phyloP scores from a whole-genome alignment of 2,113 vertebrate genomes.

The Anseranas semipalmata region DNA sequence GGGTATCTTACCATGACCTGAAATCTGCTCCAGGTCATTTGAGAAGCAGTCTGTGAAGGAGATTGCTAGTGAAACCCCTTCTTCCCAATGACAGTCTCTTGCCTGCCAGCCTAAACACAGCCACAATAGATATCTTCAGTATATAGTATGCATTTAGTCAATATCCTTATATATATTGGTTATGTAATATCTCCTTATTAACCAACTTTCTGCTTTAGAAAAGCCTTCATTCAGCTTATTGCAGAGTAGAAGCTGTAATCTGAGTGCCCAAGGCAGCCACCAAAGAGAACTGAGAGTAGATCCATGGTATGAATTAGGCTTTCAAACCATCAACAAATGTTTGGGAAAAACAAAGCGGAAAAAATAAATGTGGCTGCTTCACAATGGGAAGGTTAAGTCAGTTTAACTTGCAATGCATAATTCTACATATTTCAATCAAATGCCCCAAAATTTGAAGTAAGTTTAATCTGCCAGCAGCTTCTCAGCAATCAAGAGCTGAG shows the following conservation, averaged over 20 bases:
- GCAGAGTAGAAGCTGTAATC: not conserved
- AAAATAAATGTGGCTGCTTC: not conserved
- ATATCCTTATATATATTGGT: not conserved
- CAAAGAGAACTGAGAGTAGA: not conserved
- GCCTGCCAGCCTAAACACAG: not conserved
- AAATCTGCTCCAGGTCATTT: not conserved
- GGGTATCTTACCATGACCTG: not conserved
- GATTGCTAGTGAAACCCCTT: not conserved
- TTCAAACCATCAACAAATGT: not conserved
- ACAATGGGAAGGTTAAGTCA: not conserved
- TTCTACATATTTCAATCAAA: not conserved
- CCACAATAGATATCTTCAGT: not conserved
- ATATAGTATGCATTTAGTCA: not conserved
- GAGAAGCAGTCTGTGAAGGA: not conserved
- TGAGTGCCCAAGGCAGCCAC: not conserved
- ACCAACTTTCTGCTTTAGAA: not conserved
- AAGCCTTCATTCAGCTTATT: not conserved
- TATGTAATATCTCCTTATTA: not conserved
- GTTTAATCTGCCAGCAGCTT: not conserved
- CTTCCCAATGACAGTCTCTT: not conserved
- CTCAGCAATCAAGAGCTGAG: not conserved
- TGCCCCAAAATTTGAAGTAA: not conserved
- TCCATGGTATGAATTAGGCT: not conserved
- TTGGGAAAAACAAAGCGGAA: not conserved
- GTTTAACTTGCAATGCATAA: not conserved